These are phyloP conservation scores for Agriopis leucophaearia DNA, from an alignment of 2,888 invertebrate genomes.

Conservation along the genomic window DNA sequence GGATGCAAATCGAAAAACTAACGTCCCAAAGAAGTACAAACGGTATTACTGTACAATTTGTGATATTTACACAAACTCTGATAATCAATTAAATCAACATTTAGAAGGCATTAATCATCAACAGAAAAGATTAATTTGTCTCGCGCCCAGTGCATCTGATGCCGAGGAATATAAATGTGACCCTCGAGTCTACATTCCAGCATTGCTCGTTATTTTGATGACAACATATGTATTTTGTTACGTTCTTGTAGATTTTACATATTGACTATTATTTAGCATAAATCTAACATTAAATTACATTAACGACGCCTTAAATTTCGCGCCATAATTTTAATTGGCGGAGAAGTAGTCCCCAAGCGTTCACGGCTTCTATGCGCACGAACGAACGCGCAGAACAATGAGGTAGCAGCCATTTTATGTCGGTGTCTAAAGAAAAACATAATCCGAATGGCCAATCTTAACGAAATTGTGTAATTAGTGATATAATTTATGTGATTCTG, in stretches of 20 bases:
- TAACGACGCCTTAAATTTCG: constrained; percentile 84
- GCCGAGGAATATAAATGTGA: constrained; percentile 60
- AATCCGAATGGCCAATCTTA: constrained; percentile 87
- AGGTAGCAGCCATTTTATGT: constrained; percentile 87
- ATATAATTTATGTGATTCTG: constrained; percentile 85
- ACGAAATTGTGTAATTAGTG: constrained; percentile 86
- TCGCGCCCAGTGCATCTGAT: constrained; percentile 51
- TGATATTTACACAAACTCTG: constrained; percentile 74
- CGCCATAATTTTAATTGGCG: constrained; percentile 87
- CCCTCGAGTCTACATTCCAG: constrained; percentile 63
- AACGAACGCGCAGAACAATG: constrained; percentile 87
- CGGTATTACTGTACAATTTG: constrained; percentile 73
- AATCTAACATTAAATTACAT: constrained; percentile 66
- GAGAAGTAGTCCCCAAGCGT: constrained; percentile 86
- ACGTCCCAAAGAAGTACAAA: constrained; percentile 55
- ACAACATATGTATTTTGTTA: constrained; percentile 73
- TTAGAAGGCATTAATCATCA: constrained; percentile 76
- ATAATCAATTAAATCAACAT: constrained; percentile 78
- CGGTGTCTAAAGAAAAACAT: constrained; percentile 86
- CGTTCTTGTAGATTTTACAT: constrained; percentile 55
- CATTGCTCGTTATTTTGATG: constrained; percentile 64
- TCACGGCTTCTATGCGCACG: constrained; percentile 87
- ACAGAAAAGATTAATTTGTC: constrained; percentile 63
- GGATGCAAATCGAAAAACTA: constrained; percentile 49
- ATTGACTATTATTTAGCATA: constrained; percentile 51